Evolutionary conservation across 2,888 invertebrate species (phyloP), one percentile per base, ranked within the genome.

Genomic region (Napeogenes sylphis): DNA sequence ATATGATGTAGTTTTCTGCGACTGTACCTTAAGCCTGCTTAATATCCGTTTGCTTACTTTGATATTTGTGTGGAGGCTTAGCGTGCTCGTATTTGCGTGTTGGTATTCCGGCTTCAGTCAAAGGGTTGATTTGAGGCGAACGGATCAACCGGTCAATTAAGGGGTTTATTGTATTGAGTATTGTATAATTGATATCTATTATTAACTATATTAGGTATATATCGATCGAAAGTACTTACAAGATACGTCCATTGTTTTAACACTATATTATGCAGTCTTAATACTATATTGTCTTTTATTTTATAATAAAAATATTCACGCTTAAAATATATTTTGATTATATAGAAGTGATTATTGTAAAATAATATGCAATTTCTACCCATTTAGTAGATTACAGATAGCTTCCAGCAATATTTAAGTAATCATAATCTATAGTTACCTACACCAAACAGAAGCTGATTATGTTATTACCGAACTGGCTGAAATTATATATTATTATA

Each of bases 41-140:
- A 83, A 78, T 81, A 82, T 83, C 82, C 78, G 83, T 81, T 81
- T 84, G 86, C 83, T 82, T 81, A 80, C 84, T 83, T 78, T 77
- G 80, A 84, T 88, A 85, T 89, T 87, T 87, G 87, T 82, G 77
- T 71, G 73, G 70, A 70, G 76, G 87, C 85, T 84, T 81, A 84
- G 75, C 80, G 71, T 77, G 78, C 60, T 76, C 74, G 75, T 82
- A 79, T 86, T 85, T 83, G 83, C 80, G 75, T 73, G 75, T 72
- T 71, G 74, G 77, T 72, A 72, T 72, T 71, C 71, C 71, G 67
- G 74, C 75, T 73, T 68, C 75, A 78, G 79, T 78, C 82, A 82
- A 82, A 83, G 83, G 84, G 79, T 80, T 82, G 79, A 78, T 78
- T 78, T 73, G 75, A 76, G 77, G 77, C 70, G 68, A 62, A 73